Evolutionary conservation across 2,888 invertebrate genomes (phyloP).

Genomic region (Cerceris ruficornis): DNA sequence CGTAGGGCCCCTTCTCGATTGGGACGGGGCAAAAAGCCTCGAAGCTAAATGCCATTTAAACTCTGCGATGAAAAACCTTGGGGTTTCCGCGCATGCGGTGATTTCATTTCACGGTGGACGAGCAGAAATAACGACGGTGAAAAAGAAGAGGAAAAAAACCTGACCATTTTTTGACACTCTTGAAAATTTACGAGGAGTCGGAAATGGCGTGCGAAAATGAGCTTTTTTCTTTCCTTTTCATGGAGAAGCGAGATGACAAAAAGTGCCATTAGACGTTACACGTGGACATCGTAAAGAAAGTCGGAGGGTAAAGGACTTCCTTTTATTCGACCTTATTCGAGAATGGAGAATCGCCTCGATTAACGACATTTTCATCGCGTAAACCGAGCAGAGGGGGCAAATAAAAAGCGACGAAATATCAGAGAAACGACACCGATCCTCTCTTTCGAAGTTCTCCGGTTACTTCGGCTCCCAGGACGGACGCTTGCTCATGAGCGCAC

Average conservation of each 20-base stretch:
- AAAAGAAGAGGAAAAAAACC: conserved; percentile 29
- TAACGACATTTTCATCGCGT: background rate
- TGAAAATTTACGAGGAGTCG: conserved; percentile 36
- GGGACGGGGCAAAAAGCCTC: conserved; percentile 11
- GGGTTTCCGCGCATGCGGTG: conserved; percentile 69
- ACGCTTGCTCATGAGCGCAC: conserved; percentile 13
- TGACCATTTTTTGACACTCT: conserved; percentile 12
- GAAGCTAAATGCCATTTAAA: conserved; percentile 41
- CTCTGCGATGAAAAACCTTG: conserved; percentile 4
- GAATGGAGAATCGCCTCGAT: background rate
- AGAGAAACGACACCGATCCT: conserved; percentile 29
- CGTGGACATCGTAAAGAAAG: no score
- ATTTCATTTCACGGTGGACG: conserved; percentile 76
- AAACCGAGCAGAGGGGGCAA: conserved; percentile 6
- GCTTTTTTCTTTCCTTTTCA: conserved; percentile 10
- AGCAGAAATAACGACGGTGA: conserved; percentile 69
- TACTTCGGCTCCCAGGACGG: conserved; percentile 57
- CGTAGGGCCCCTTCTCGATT: background rate
- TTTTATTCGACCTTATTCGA: no score
- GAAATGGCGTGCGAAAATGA: conserved; percentile 56
- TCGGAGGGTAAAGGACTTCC: no score
- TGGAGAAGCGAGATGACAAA: no score
- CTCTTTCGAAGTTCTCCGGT: conserved; percentile 57
- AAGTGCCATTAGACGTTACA: no score
- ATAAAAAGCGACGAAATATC: conserved; percentile 34